Conservation (phyloP, 2,888 invertebrate species). For the Sinhomidia bicolor region DNA sequence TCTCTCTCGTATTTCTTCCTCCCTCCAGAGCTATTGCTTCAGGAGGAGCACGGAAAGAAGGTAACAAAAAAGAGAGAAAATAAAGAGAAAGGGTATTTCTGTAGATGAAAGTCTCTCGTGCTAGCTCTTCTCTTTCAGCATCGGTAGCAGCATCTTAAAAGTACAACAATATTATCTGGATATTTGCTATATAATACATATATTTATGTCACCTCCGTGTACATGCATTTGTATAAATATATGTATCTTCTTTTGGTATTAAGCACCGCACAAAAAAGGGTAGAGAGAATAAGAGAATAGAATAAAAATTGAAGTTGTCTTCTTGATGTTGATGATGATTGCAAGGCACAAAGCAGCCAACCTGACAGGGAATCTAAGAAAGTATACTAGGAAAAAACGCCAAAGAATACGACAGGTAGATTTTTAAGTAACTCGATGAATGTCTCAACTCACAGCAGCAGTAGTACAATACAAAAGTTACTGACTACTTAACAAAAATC, state of each 20-base stretch:
- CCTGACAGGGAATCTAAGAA: not conserved
- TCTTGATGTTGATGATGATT: constrained; percentile 24
- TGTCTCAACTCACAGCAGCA: too few species aligned
- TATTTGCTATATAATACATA: not conserved
- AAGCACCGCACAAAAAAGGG: not conserved
- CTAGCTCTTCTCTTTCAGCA: not conserved
- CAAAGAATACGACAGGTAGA: not conserved
- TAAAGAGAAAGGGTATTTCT: not conserved
- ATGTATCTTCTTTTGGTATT: not conserved
- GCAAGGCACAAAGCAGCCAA: not conserved
- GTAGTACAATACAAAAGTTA: too few species aligned
- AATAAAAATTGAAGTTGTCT: constrained; percentile 33
- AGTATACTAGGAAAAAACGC: not conserved
- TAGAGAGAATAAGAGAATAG: not conserved
- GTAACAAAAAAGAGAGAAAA: not conserved
- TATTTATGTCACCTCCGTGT: not conserved
- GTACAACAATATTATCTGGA: not conserved
- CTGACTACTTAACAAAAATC: too few species aligned
- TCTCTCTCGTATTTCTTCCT: not conserved
- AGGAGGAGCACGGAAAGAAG: not conserved
- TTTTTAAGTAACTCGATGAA: not conserved
- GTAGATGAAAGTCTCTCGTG: constrained; percentile 10
- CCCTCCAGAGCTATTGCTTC: constrained; percentile 1
- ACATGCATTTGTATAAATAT: not conserved
- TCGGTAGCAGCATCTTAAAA: not conserved